Percentiles rank a stretch among this genome's conserved stretches.
phyloP scores from a whole-genome alignment of 2,888 invertebrate species.

The Drosophila rellima region DNA sequence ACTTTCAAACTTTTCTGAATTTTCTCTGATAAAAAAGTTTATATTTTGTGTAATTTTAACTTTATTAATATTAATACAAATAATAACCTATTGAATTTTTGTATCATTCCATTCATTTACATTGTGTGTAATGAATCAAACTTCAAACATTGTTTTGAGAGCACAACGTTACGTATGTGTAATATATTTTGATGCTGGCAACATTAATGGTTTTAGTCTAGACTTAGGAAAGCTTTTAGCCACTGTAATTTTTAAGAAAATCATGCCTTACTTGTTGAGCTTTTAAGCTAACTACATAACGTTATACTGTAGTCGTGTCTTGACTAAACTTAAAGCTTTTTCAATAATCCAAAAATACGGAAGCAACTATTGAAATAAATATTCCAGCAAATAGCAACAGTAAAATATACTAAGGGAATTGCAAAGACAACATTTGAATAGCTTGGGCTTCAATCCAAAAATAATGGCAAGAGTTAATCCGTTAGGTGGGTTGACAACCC shows the following conservation, averaged over 20 bases:
- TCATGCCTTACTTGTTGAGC: not conserved
- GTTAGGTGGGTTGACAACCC: conserved; percentile 43
- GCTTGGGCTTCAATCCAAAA: not conserved
- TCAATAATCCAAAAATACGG: conserved; percentile 4
- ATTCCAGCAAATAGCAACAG: not conserved
- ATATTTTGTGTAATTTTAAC: not conserved
- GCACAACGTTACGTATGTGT: conserved; percentile 50
- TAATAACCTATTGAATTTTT: not conserved
- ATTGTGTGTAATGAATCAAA: not conserved
- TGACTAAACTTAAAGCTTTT: conserved; percentile 27
- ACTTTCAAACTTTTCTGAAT: not conserved
- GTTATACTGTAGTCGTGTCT: conserved; percentile 11
- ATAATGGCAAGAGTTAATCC: not conserved
- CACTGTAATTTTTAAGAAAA: not conserved
- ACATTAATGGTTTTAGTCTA: conserved; percentile 41
- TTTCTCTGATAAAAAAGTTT: not conserved
- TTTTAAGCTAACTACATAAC: conserved; percentile 31
- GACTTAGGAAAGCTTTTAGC: conserved; percentile 17
- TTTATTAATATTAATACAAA: not conserved
- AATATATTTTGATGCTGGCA: conserved; percentile 36
- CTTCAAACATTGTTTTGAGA: too few relatives aligned
- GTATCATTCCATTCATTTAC: not conserved
- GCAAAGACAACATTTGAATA: not conserved
- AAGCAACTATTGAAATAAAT: not conserved
- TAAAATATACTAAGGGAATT: too few relatives aligned